Evolutionary conservation across 2,888 invertebrate species (phyloP), one percentile per base, ranked within the genome.

Genomic region (Ligdia adustata): DNA sequence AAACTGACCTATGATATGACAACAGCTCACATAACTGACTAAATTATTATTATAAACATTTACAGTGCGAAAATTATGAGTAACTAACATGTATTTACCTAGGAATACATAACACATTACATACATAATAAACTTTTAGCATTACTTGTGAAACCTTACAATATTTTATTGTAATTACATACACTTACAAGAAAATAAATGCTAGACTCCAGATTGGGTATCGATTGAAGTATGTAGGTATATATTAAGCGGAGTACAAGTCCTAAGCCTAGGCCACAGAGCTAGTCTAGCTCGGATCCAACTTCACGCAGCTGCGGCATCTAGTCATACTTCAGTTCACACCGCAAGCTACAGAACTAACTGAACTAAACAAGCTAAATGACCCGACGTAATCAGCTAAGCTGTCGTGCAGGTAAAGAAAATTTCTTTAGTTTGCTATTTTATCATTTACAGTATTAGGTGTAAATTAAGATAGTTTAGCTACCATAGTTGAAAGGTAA

Each of bases 11-110:
- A 27, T 26, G 34, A 27, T 32, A 38, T 66, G 72, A 72, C 71
- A 75, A 75, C 77, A 76, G 75, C 69, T 66, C 75, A 76, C 74
- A 61, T 7, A 18, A 32, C 28, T 12, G 9, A 28, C 31, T 12
- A 3, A 12, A 34, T 14, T 13, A 34, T 14, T 13, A 29, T 35
- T 43, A 38, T 37, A 37, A 9, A 50, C 43, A 50, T 40, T 40
- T 27, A 43, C 44, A 40, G 18, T 39, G 38, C 18, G n/a, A 49
- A 43, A 42, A 24, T n/a, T 18, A 49, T 49, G 28, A n/a, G 18
- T 31, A 37, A 28, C 40, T 47, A 35, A 41, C 31, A 33, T 29
- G 37, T 37, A 43, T 43, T 12, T 33, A 20, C 14, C 31, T 37
- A 37, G 16, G 4, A 16, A 37, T 35, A n/a, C n/a, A n/a, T 14